phyloP scores from a whole-genome alignment of 2,888 invertebrate species.

The Protonemura montana region DNA sequence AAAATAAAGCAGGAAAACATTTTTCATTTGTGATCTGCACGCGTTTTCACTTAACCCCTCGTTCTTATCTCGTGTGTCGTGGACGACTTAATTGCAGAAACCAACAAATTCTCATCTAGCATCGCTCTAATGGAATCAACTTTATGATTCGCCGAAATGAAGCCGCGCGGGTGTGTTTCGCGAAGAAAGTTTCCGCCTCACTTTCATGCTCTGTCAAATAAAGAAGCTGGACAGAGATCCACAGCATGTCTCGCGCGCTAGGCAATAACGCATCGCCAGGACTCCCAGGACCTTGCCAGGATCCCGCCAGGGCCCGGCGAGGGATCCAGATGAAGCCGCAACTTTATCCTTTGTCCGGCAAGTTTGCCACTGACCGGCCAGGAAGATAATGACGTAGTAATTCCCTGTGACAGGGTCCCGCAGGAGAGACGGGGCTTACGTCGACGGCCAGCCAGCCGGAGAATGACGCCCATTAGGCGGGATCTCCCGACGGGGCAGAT shows the following conservation, averaged over 20 bases:
- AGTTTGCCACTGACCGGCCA: conserved; percentile 28
- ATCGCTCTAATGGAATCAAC: not conserved
- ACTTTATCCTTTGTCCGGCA: conserved; percentile 7
- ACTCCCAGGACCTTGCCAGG: not conserved
- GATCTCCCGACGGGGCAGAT: not conserved
- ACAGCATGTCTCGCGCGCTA: not conserved
- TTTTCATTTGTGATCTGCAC: no score
- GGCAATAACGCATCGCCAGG: not conserved
- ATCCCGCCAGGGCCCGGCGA: not conserved
- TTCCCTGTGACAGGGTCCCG: conserved; percentile 38
- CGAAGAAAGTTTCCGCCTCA: not conserved
- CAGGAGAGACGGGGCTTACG: not conserved
- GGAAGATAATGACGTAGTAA: conserved; percentile 41
- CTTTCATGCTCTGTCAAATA: conserved; percentile 1
- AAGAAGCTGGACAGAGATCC: not conserved
- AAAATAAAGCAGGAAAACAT: no score
- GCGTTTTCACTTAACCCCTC: not conserved
- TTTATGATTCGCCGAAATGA: not conserved
- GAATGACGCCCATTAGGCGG: not conserved
- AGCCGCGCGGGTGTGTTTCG: not conserved
- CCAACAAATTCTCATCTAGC: not conserved
- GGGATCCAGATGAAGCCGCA: not conserved
- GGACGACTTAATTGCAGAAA: not conserved
- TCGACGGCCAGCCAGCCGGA: not conserved
- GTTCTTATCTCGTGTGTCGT: not conserved